Evolutionary conservation across 2,113 vertebrate species (phyloP), one percentile per base, ranked within the genome.

Genomic region (Podarcis muralis): DNA sequence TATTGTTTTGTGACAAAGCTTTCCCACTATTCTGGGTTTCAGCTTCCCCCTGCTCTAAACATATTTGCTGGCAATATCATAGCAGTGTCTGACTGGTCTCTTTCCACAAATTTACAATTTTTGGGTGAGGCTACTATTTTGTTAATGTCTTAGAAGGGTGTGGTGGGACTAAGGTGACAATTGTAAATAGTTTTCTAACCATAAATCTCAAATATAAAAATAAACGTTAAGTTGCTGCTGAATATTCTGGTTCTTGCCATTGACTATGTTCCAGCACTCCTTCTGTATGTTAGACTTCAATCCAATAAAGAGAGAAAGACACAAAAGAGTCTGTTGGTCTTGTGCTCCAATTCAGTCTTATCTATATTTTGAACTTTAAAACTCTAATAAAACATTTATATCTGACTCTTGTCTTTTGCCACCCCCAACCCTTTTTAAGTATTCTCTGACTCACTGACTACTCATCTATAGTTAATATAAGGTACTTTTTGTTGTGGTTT

Each of bases 401-500:
- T 88, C 86, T 92, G 90, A 48, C 5, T 65, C 32, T 76, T 66
- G 37, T 68, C 37, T 78, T 7, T 43, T 37, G 5, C 9, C 27
- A 4, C 22, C 37, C 23, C 22, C 37, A 16, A 25, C 40, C 27
- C 32, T 40, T n/a, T 32, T 22, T 57, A 95, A 94, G 91, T 94
- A 89, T 96, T 96, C 88, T 90, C 88, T 95, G 92, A 96, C 84
- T 96, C 95, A 95, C 88, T 96, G 93, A 79, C 86, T 95, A 93
- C 93, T 97, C 91, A 95, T 96, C 93, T 95, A 85, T 93, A 90
- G 83, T 84, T 95, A 95, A 95, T 95, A 93, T 95, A 94, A 94
- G 92, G 69, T 87, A 92, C 90, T 96, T 96, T 82, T 95, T 96
- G 92, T 96, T 97, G 94, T 95, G 94, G 92, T 95, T 96, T 93